A percentile compares a stretch with the other conserved stretches of the same genome.
Evolutionary conservation across 2,888 invertebrate genomes (phyloP).

Genomic region (Bellardia pandia): DNA sequence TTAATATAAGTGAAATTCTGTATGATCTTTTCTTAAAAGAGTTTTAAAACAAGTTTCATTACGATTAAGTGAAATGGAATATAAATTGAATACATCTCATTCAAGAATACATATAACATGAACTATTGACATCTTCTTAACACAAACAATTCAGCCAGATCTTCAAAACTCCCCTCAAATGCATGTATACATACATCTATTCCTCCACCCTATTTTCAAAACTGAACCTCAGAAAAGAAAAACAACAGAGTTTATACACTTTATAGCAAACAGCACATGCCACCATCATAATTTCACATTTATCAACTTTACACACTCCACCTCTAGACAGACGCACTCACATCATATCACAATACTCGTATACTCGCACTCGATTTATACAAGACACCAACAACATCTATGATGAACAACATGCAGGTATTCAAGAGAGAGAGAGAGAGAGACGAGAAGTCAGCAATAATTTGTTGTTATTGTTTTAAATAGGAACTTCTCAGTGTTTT

Average conservation of each 20-base stretch:
- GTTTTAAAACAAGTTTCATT: too few species aligned
- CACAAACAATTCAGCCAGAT: slow-evolving; percentile 20
- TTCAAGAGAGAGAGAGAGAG: not conserved
- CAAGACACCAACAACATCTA: slow-evolving; percentile 5
- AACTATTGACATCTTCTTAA: not conserved
- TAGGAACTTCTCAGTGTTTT: slow-evolving; percentile 55
- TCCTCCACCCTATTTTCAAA: slow-evolving; percentile 37
- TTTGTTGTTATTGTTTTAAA: slow-evolving; percentile 42
- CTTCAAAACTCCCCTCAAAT: slow-evolving; percentile 21
- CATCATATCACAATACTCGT: not conserved
- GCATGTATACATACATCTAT: not conserved
- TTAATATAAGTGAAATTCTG: too few species aligned
- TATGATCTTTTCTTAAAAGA: too few species aligned
- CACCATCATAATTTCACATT: slow-evolving; percentile 74
- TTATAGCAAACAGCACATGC: slow-evolving; percentile 72
- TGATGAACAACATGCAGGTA: slow-evolving; percentile 62
- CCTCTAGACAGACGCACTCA: not conserved
- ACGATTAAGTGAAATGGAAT: too few species aligned
- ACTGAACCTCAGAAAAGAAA: slow-evolving; percentile 28
- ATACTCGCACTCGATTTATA: not conserved
- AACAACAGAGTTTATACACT: slow-evolving; percentile 53
- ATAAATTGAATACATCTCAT: too few species aligned
- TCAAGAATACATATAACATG: too few species aligned
- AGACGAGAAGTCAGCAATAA: slow-evolving; percentile 35
- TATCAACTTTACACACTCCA: slow-evolving; percentile 58